Conservation (phyloP, 92 coral and sea anemone genomes). For the Epizoanthus illoricatus region DNA sequence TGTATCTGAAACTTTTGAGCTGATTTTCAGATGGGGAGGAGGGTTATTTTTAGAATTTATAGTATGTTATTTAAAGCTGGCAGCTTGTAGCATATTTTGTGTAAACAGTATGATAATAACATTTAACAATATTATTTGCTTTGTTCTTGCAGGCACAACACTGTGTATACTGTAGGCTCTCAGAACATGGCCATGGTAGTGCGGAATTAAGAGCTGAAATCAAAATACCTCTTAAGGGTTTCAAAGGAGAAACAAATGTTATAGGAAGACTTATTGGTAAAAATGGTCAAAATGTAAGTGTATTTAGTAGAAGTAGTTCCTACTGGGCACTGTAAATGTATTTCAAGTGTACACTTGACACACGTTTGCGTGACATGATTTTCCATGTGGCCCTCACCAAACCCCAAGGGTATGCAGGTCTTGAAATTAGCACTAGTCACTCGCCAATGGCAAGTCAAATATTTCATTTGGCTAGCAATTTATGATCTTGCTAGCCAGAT, state of each 20-base stretch:
- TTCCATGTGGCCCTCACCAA: too few species aligned
- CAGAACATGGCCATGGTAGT: slow-evolving; percentile 87
- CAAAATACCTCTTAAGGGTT: slow-evolving; percentile 74
- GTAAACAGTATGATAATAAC: background rate
- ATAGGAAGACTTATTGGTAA: slow-evolving; percentile 91
- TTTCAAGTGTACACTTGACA: background rate
- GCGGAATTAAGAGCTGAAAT: slow-evolving; percentile 80
- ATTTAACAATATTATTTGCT: background rate
- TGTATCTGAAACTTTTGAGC: too few species aligned
- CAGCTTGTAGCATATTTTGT: too few species aligned
- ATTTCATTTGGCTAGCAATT: too few species aligned
- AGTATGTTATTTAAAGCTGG: too few species aligned
- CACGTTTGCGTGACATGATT: background rate
- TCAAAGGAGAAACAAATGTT: slow-evolving; percentile 77
- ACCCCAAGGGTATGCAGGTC: too few species aligned
- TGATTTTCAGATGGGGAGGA: too few species aligned
- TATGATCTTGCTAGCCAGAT: too few species aligned
- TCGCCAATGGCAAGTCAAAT: too few species aligned
- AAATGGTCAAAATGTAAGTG: slow-evolving; percentile 88
- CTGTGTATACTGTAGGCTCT: slow-evolving; percentile 87
- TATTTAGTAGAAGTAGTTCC: background rate
- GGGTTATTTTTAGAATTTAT: too few species aligned
- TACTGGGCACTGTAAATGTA: background rate
- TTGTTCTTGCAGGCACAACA: slow-evolving; percentile 72
- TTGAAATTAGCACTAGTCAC: too few species aligned